Evolutionary conservation across 2,888 invertebrate genomes (phyloP).

Genomic region (Hypomecis atomaria): DNA sequence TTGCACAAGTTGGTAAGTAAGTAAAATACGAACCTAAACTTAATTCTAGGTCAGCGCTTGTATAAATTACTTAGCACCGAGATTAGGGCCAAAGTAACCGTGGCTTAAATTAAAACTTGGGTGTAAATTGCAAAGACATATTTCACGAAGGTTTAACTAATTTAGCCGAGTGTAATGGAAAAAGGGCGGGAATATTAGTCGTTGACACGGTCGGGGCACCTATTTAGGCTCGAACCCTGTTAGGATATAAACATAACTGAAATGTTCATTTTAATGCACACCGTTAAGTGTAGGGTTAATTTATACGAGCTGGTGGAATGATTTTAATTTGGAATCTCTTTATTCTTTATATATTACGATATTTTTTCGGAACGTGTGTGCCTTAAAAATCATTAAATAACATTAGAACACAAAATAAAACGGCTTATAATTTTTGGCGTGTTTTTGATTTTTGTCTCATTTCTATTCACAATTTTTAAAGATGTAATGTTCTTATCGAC

Average conservation of each 20-base stretch:
- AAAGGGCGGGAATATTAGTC: slow-evolving; percentile 20
- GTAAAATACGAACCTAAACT: slow-evolving; percentile 5
- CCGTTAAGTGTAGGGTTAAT: too few species aligned
- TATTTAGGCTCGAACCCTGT: slow-evolving; percentile 10
- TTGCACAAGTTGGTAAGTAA: background rate
- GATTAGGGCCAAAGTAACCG: slow-evolving; percentile 29
- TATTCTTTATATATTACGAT: too few species aligned
- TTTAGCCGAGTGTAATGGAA: slow-evolving; percentile 25
- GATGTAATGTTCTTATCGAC: too few species aligned
- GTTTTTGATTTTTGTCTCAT: too few species aligned
- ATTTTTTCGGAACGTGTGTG: too few species aligned
- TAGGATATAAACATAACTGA: background rate
- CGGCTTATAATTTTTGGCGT: too few species aligned
- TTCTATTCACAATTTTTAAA: too few species aligned
- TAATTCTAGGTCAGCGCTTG: slow-evolving; percentile 20
- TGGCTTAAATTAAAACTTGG: slow-evolving; percentile 33
- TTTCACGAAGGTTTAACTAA: slow-evolving; percentile 28
- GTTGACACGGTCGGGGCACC: slow-evolving; percentile 4
- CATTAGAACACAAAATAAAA: too few species aligned
- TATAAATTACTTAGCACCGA: slow-evolving; percentile 23
- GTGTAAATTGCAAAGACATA: slow-evolving; percentile 33
- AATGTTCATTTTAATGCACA: too few species aligned
- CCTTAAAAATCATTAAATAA: too few species aligned
- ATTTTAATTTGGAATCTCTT: too few species aligned
- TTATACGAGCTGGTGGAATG: too few species aligned